These are phyloP conservation scores for Bombus affinis DNA, from an alignment of 1,140 invertebrate species.

Conservation along the genomic window DNA sequence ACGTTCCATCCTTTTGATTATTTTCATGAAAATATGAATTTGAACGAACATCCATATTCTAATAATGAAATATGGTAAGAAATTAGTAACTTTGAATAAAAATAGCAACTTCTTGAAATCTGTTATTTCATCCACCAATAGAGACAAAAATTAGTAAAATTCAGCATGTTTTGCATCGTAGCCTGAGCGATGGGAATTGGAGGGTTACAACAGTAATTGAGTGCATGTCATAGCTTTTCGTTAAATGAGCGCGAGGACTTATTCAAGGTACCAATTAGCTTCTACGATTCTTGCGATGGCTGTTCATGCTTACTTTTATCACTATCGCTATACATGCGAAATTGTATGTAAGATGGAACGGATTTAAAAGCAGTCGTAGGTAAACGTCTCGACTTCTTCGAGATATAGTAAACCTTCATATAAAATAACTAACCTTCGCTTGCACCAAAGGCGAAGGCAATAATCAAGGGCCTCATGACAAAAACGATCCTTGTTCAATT, in stretches of 20 bases:
- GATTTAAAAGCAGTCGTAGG: constrained; percentile 51
- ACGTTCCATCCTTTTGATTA: neutral
- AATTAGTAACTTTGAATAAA: neutral
- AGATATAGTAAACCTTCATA: neutral
- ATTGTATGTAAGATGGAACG: constrained; percentile 55
- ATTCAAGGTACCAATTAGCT: neutral
- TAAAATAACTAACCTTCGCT: constrained; percentile 20
- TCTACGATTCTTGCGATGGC: neutral
- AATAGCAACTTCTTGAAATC: too few species aligned
- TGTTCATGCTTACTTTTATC: neutral
- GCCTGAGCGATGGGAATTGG: neutral
- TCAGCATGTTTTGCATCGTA: too few species aligned
- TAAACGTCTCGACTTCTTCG: constrained; percentile 1
- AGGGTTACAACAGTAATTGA: neutral
- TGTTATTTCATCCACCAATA: too few species aligned
- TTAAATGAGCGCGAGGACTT: constrained; percentile 5
- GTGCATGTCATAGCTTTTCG: constrained; percentile 8
- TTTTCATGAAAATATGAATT: neutral
- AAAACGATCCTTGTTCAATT: neutral
- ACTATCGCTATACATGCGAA: constrained; percentile 37
- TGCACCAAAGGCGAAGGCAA: neutral
- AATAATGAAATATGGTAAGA: neutral
- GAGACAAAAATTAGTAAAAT: too few species aligned
- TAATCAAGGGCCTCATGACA: neutral
- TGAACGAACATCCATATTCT: too few species aligned